A percentile compares a stretch with the other conserved stretches of the same genome.
Conservation (phyloP, 2,888 invertebrate species). For the Apamea crenata region DNA sequence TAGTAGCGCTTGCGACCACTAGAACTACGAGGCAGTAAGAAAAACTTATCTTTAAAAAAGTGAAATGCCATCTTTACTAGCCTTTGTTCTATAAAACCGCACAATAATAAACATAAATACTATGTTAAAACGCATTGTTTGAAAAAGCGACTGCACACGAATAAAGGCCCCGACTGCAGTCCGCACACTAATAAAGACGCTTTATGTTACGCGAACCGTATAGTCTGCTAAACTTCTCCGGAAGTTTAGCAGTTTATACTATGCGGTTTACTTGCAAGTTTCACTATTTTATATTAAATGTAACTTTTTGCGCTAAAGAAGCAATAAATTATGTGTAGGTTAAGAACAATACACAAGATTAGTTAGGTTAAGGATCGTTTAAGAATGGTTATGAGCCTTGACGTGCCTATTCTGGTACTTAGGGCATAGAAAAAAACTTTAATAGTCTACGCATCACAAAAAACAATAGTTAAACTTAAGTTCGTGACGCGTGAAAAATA, state of each 20-base stretch:
- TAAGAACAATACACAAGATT: slow-evolving; percentile 7
- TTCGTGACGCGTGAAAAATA: slow-evolving; percentile 6
- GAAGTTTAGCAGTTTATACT: too few relatives aligned
- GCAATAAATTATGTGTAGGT: background rate
- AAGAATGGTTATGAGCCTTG: slow-evolving; percentile 33
- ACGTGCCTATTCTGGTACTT: slow-evolving; percentile 12
- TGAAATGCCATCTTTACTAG: background rate
- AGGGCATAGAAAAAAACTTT: slow-evolving; percentile 13
- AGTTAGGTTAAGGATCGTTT: slow-evolving; percentile 22
- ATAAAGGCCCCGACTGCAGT: slow-evolving; percentile 3
- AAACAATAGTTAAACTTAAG: background rate
- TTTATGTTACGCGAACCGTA: slow-evolving; percentile 42
- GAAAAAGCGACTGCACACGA: background rate
- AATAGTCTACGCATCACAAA: background rate
- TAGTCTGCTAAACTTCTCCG: slow-evolving; percentile 46
- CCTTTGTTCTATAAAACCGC: background rate
- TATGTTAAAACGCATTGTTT: slow-evolving; percentile 14
- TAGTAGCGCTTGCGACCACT: background rate
- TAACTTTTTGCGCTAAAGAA: slow-evolving; percentile 24
- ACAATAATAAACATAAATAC: slow-evolving; percentile 5
- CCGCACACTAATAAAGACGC: slow-evolving; percentile 31
- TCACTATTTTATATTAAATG: slow-evolving; percentile 19
- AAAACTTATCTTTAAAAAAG: background rate
- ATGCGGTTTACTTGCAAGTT: slow-evolving; percentile 19
- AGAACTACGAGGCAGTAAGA: background rate